Evolutionary conservation across 2,113 vertebrate genomes (phyloP), one percentile per base, ranked within the genome.

Genomic region (Triplophysa rosa): DNA sequence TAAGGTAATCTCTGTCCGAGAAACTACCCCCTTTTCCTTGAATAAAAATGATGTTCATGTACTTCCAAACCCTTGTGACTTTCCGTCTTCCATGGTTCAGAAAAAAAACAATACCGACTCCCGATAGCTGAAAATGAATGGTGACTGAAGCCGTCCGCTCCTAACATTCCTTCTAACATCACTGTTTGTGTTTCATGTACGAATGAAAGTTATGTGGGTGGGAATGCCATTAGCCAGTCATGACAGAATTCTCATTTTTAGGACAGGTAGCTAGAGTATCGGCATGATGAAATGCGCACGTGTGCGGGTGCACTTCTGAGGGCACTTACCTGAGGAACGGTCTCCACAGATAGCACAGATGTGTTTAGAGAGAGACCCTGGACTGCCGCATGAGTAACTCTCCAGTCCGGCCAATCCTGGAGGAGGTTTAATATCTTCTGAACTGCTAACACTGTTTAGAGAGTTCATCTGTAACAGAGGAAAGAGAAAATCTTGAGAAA

Each of bases 341-440:
- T 99, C 97, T 78, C 97, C 97, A 67, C 97, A 99, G 87, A 98
- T 99, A 88, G 97, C 95, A 86, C 97, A 99, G 88, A 97, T 95
- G 91, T 98, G 97, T 86, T 97, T 99, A 67, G 95, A 94, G 90
- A 99, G 92, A 62, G 94, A 94, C 24, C 95, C 95, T 0, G 96
- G 96, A 83, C 96, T 98, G n/a, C 92, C 88, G 76, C 95, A 96
- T 21, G 93, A 91, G 88, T 97, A 98, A 86, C 90, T 95, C 91
- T 96, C 61, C 42, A 62, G 49, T 90, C 88, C 91, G 93, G 62
- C 94, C 26, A 98, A 91, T 79, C 94, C 95, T 0, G 93, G 89
- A 37, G 96, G 93, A 74, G 96, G 97, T 82, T 99, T 99, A 86
- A 98, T 83, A 62, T 99, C 97, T 88, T 97, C 97, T 0, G 94